Evolutionary conservation across 2,888 invertebrate genomes (phyloP), one percentile per base, ranked within the genome.

Genomic region (Ptychoptera contaminata): DNA sequence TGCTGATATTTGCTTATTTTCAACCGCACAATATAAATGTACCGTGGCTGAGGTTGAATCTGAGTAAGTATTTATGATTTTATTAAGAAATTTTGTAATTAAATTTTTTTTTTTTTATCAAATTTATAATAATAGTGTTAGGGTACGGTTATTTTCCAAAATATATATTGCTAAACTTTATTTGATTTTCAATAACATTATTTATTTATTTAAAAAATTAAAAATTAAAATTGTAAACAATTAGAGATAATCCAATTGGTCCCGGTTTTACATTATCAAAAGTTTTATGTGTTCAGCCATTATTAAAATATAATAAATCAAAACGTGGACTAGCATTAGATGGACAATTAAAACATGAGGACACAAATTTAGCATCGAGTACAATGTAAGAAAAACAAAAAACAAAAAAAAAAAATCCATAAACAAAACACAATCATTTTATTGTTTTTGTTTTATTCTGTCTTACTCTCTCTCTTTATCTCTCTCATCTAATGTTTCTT

Each of bases 1-100:
- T 67, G 97, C 98, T 11, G 98, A 99, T 68, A 98, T 98, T 63
- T 98, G 97, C 67, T 77, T 99, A 45, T 99, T 98, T 70, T 96
- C 96, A 48, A 97, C 97, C 51, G 97, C 98, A 48, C 96, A 96
- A 70, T 98, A 99, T 73, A 97, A 97, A 67, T 98, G 97, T 67
- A 92, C 91, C 52, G 97, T 99, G 47, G 97, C 97, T 37, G 96
- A 97, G 69, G 79, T 85, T 36, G 98, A 98, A 69, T 93, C 91
- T 76, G 96, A 94, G 90, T 94, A 74, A 82, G 93, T 87, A 53
- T 60, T 38, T 47, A 51, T 51, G 46, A n/a, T n/a, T n/a, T n/a
- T n/a, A n/a, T n/a, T 16, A 30, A 23, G 12, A 37, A 36, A 23
- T 39, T 39, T 39, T 16, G 29, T 40, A 14, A n/a, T 34, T 34